phyloP scores from a whole-genome alignment of 1,140 invertebrate species.

The Lepidostoma basale region DNA sequence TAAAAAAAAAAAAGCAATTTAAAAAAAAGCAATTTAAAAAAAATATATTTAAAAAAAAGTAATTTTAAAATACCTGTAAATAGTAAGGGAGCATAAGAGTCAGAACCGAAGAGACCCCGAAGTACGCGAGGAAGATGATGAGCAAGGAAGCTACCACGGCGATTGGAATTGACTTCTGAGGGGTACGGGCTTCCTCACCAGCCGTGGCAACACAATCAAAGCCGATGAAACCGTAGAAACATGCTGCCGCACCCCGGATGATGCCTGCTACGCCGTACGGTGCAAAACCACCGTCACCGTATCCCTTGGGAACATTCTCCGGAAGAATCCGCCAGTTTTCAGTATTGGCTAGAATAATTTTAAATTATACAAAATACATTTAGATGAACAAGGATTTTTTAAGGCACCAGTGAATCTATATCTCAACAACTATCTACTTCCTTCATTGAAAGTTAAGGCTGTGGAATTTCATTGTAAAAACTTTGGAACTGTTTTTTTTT shows the following conservation, averaged over 20 bases:
- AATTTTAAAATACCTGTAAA: conserved; percentile 66
- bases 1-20: too few relatives aligned
- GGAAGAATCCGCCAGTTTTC: conserved; percentile 73
- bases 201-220: conserved; percentile 90
- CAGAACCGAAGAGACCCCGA: conserved; percentile 82
- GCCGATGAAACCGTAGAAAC: conserved; percentile 91
- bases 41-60: conserved; percentile 10
- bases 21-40: too few relatives aligned
- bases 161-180: conserved; percentile 87
- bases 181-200: conserved; percentile 85
- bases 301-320: conserved; percentile 51
- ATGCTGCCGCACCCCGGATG: conserved; percentile 83
- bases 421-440: too few relatives aligned
- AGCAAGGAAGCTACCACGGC: conserved; percentile 83
- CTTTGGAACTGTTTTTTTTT: too few relatives aligned
- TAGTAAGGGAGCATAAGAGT: conserved; percentile 92
- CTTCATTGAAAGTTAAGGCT: too few relatives aligned
- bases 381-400: too few relatives aligned
- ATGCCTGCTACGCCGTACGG: conserved; percentile 82
- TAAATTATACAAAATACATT: too few relatives aligned
- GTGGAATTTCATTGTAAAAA: too few relatives aligned
- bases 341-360: conserved; percentile 55
- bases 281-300: conserved; percentile 78
- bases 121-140: conserved; percentile 86
- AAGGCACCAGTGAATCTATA: too few relatives aligned